Evolutionary conservation across 2,797 vertebrate species (phyloP).

Genomic region (Denticeps clupeoides): DNA sequence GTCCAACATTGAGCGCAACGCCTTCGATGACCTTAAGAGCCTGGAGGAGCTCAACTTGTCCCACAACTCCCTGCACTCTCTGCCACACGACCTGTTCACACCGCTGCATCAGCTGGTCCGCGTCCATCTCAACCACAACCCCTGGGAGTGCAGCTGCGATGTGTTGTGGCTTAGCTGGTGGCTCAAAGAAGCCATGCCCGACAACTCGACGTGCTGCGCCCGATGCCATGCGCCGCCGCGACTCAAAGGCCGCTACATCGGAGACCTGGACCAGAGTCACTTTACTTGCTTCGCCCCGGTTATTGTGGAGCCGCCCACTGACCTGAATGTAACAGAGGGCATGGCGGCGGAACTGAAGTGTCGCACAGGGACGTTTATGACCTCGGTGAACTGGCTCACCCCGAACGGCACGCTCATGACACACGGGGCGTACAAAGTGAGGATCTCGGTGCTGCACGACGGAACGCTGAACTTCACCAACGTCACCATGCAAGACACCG

Average conservation of each 20-base stretch:
- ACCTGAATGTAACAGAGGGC: conserved; percentile 93
- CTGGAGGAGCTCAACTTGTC: conserved; percentile 92
- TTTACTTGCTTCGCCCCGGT: conserved; percentile 94
- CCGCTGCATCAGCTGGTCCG: conserved; percentile 85
- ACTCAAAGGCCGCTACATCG: conserved; percentile 82
- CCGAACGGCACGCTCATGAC: conserved; percentile 95
- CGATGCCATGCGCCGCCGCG: conserved; percentile 86
- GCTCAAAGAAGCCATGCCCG: conserved; percentile 90
- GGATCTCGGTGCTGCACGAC: conserved; percentile 90
- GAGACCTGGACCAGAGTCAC: conserved; percentile 86
- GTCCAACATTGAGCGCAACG: conserved; percentile 85
- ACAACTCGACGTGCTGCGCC: conserved; percentile 93
- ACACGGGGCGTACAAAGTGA: conserved; percentile 86
- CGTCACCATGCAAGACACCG: conserved; percentile 92
- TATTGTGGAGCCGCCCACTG: conserved; percentile 90
- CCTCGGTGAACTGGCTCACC: conserved; percentile 92
- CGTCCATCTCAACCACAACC: conserved; percentile 94
- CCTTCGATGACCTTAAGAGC: conserved; percentile 91
- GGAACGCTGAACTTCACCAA: conserved; percentile 96
- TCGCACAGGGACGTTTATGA: conserved; percentile 91
- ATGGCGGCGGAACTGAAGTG: conserved; percentile 96
- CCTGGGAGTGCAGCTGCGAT: conserved; percentile 94
- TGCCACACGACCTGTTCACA: conserved; percentile 94
- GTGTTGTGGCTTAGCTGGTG: conserved; percentile 97
- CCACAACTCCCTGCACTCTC: conserved; percentile 86